Conservation (phyloP, 2,113 vertebrate genomes). For the Oplegnathus fasciatus region DNA sequence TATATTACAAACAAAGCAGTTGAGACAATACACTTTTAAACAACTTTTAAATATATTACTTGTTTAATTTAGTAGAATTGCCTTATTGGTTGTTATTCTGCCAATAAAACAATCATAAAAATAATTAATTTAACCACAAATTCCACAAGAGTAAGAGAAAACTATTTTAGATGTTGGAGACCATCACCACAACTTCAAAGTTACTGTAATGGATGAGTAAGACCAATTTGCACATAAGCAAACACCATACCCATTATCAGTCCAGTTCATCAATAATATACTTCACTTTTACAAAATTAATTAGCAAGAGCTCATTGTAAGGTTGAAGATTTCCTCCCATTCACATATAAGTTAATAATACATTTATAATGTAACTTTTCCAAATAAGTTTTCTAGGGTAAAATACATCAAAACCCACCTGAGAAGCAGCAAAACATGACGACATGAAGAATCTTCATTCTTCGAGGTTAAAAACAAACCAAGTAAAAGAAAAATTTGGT, state of each 20-base stretch:
- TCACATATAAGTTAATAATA: background rate
- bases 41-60: no score
- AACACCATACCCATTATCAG: background rate
- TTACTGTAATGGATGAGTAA: background rate
- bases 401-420: constrained; percentile 64
- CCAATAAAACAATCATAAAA: background rate
- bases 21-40: background rate
- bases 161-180: background rate
- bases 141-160: background rate
- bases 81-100: background rate
- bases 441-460: constrained; percentile 62
- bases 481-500: background rate
- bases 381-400: background rate
- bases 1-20: no score
- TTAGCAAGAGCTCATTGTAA: background rate
- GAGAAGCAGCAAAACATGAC: constrained; percentile 56
- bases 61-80: no score
- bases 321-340: background rate
- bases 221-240: background rate
- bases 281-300: background rate
- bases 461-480: constrained; percentile 13
- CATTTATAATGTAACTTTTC: background rate
- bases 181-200: background rate
- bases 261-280: background rate
- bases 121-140: background rate